Conservation (phyloP, 2,888 invertebrate genomes). For the Lampropteryx suffumata region DNA sequence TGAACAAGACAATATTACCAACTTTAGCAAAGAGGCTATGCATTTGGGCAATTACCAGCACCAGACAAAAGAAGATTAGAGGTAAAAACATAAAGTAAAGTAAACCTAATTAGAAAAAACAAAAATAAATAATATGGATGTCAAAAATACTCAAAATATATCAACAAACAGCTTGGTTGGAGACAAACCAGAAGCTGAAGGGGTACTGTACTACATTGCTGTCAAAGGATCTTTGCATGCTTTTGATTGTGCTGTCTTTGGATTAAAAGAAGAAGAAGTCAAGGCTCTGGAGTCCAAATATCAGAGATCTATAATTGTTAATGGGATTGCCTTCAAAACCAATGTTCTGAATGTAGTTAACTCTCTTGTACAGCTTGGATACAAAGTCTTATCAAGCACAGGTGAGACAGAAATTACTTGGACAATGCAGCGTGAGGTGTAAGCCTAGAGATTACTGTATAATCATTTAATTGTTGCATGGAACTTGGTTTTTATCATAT, state of each 20-base stretch:
- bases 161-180: constrained; percentile 51
- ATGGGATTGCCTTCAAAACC: constrained; percentile 88
- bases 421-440: constrained; percentile 91
- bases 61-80: constrained; percentile 71
- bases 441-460: constrained; percentile 43
- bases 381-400: constrained; percentile 89
- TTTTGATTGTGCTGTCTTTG: constrained; percentile 89
- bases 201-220: constrained; percentile 86
- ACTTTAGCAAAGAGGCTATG: constrained; percentile 84
- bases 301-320: constrained; percentile 85
- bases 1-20: constrained; percentile 84
- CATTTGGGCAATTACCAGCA: constrained; percentile 70
- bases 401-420: constrained; percentile 92
- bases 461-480: constrained; percentile 19
- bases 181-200: constrained; percentile 73
- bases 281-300: constrained; percentile 88
- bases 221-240: constrained; percentile 92
- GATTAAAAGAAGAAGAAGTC: constrained; percentile 87
- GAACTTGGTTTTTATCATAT: not conserved
- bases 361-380: constrained; percentile 89
- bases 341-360: constrained; percentile 88
- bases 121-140: constrained; percentile 57
- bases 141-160: constrained; percentile 61
- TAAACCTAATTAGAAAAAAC: not conserved
- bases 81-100: constrained; percentile 50